phyloP scores from a whole-genome alignment of 2,888 invertebrate genomes.

The Agonopterix arenella region DNA sequence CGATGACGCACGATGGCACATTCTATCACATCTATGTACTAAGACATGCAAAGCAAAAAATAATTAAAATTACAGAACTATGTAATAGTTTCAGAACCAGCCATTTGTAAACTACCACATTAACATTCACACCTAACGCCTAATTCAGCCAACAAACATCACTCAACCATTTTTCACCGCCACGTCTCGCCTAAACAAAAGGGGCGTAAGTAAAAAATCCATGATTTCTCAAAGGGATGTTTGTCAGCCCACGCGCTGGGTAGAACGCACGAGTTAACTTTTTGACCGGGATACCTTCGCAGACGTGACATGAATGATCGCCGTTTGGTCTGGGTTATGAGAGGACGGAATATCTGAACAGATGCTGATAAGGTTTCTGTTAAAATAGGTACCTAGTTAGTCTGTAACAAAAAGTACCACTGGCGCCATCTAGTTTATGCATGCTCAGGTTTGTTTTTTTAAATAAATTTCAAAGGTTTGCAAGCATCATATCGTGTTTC shows the following conservation, averaged over 20 bases:
- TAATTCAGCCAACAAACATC: slow-evolving; percentile 13
- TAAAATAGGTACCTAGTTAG: too few relatives aligned
- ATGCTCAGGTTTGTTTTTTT: too few relatives aligned
- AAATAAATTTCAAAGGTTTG: too few relatives aligned
- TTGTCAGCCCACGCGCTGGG: slow-evolving; percentile 35
- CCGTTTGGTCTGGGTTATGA: slow-evolving; percentile 12
- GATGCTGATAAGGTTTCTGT: too few relatives aligned
- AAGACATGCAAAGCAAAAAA: too few relatives aligned
- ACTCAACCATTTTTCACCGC: slow-evolving; percentile 29
- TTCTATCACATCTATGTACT: too few relatives aligned
- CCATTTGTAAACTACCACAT: slow-evolving; percentile 4
- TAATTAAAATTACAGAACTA: too few relatives aligned
- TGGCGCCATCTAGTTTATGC: too few relatives aligned
- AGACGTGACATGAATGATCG: slow-evolving; percentile 61
- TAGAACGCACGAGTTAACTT: slow-evolving; percentile 68
- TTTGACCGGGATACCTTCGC: slow-evolving; percentile 69
- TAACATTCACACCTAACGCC: slow-evolving; percentile 25
- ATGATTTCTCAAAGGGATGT: slow-evolving; percentile 73
- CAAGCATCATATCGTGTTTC: too few relatives aligned
- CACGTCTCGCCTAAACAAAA: slow-evolving; percentile 22
- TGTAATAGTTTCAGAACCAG: too few relatives aligned
- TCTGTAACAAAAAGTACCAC: too few relatives aligned
- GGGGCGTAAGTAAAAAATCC: slow-evolving; percentile 48
- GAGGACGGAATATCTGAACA: neutral
- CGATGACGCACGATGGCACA: too few relatives aligned